These are phyloP conservation scores for Archilochus colubris DNA, from an alignment of 2,113 vertebrate genomes.

Conservation along the genomic window DNA sequence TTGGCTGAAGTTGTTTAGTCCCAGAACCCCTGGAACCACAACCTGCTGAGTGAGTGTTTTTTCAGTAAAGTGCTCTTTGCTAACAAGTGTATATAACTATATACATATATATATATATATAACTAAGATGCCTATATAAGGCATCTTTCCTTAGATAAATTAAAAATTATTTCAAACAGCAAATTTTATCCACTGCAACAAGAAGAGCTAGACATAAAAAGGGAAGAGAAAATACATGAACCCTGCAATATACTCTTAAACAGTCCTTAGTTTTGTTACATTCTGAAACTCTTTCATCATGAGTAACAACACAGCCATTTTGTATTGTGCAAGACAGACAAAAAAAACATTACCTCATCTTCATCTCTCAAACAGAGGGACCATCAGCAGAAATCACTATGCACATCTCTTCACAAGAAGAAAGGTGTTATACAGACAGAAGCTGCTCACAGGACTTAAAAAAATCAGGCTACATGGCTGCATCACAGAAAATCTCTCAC, in stretches of 20 bases:
- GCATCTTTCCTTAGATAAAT: not conserved
- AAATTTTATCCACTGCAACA: not conserved
- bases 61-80: not conserved
- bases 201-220: not conserved
- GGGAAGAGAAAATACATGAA: not conserved
- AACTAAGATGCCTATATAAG: not conserved
- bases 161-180: not conserved
- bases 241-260: not conserved
- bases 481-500: not conserved
- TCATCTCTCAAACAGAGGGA: not conserved
- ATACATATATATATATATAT: not conserved
- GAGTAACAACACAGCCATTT: not conserved
- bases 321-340: not conserved
- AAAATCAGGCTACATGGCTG: not conserved
- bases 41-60: not conserved
- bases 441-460: not conserved
- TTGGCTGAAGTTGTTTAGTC: too few species aligned
- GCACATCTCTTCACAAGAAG: not conserved
- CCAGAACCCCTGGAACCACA: not conserved
- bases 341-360: not conserved
- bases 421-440: fast-evolving
- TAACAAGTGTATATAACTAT: not conserved
- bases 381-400: not conserved
- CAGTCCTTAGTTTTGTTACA: too few species aligned
- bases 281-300: not conserved